Evolutionary conservation across 2,888 invertebrate species (phyloP).

Genomic region (Tridacna crocea): DNA sequence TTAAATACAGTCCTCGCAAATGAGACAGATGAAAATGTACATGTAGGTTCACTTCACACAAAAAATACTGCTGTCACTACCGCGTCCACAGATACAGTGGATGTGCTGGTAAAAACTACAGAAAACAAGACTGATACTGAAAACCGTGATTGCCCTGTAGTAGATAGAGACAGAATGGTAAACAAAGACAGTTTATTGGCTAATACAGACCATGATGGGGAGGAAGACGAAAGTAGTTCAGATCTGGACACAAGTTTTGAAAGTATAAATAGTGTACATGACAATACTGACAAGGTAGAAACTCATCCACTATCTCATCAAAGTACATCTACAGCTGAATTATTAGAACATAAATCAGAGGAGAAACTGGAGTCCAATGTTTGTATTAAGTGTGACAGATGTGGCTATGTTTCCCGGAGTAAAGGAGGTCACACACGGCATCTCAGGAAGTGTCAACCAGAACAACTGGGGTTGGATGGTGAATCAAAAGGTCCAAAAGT

Average conservation of each 20-base stretch:
- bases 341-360: constrained; percentile 19
- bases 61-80: not conserved
- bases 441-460: constrained; percentile 66
- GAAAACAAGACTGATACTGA: not conserved
- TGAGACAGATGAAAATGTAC: not conserved
- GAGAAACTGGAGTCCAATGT: constrained; percentile 30
- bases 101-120: not conserved
- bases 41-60: too few species aligned
- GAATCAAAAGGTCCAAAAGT: constrained; percentile 45
- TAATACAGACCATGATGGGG: constrained; percentile 31
- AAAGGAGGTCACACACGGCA: constrained; percentile 71
- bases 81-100: not conserved
- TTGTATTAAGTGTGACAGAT: constrained; percentile 58
- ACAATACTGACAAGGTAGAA: not conserved
- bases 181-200: not conserved
- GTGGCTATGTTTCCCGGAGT: constrained; percentile 65
- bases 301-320: not conserved
- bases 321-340: not conserved
- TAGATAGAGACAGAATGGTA: not conserved
- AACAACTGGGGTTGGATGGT: constrained; percentile 45
- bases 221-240: constrained; percentile 53
- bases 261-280: constrained; percentile 53
- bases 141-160: not conserved
- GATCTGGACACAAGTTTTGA: constrained; percentile 64
- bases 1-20: not conserved